Evolutionary conservation across 2,113 vertebrate species (phyloP).

Genomic region (Gobiocypris rarus): DNA sequence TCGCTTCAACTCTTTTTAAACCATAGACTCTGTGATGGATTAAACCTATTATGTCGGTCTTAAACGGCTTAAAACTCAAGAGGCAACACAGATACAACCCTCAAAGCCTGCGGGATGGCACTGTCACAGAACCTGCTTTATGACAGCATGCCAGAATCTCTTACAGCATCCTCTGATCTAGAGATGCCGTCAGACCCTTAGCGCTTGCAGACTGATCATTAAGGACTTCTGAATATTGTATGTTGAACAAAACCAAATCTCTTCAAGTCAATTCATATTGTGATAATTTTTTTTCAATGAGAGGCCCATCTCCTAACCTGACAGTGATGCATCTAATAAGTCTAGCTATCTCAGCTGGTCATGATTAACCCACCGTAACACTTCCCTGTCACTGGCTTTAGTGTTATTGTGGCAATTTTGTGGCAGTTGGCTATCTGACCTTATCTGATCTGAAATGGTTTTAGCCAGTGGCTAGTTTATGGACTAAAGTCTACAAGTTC

Average conservation of each 20-base stretch:
- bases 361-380: not conserved
- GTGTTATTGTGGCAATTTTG: not conserved
- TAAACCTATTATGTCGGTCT: conserved; percentile 45
- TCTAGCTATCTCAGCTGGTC: not conserved
- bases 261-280: not conserved
- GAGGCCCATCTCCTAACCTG: not conserved
- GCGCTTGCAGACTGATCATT: not conserved
- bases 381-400: not conserved
- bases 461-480: conserved; percentile 7
- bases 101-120: not conserved
- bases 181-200: not conserved
- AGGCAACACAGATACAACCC: conserved; percentile 22
- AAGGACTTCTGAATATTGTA: not conserved
- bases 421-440: not conserved
- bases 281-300: not conserved
- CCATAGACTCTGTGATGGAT: conserved; percentile 30
- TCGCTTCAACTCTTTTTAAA: conserved; percentile 30
- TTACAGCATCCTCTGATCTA: not conserved
- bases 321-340: not conserved
- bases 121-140: not conserved
- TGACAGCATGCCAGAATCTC: not conserved
- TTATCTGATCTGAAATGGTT: conserved; percentile 25
- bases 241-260: not conserved
- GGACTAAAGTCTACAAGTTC: not conserved
- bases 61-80: conserved; percentile 39